phyloP scores from a whole-genome alignment of 2,888 invertebrate species.

The Globia sparganii region DNA sequence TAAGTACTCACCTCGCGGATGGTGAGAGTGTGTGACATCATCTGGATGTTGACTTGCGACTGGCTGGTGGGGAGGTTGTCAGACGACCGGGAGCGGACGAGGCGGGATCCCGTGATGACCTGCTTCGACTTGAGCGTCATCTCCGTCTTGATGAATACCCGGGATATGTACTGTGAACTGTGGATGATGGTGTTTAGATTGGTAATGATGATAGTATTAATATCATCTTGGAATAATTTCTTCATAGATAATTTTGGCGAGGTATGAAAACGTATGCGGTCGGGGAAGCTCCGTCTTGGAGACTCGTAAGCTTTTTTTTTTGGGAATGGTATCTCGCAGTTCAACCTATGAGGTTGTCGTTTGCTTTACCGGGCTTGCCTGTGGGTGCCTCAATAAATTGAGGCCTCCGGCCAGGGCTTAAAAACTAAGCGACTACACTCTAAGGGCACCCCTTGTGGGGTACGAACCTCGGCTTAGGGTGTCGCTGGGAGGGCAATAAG shows the following conservation, averaged over 20 bases:
- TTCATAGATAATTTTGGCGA: neutral
- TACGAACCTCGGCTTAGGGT: too few relatives aligned
- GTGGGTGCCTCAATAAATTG: too few relatives aligned
- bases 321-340: too few relatives aligned
- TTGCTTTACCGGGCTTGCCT: too few relatives aligned
- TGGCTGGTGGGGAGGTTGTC: constrained; percentile 98
- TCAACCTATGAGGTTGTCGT: too few relatives aligned
- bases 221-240: neutral
- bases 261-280: neutral
- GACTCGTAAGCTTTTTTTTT: too few relatives aligned
- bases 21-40: constrained; percentile 98
- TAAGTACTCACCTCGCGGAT: constrained; percentile 95
- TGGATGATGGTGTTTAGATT: constrained; percentile 18
- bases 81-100: constrained; percentile 95
- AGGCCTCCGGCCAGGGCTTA: too few relatives aligned
- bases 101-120: constrained; percentile 94
- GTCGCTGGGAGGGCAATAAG: too few relatives aligned
- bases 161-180: constrained; percentile 98
- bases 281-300: too few relatives aligned
- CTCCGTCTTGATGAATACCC: constrained; percentile 98
- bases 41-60: constrained; percentile 98
- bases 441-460: too few relatives aligned
- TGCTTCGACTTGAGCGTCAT: constrained; percentile 97
- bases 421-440: too few relatives aligned
- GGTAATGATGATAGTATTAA: neutral